Evolutionary conservation across 2,113 vertebrate genomes (phyloP).

Genomic region (Myrmophylax atrothorax): DNA sequence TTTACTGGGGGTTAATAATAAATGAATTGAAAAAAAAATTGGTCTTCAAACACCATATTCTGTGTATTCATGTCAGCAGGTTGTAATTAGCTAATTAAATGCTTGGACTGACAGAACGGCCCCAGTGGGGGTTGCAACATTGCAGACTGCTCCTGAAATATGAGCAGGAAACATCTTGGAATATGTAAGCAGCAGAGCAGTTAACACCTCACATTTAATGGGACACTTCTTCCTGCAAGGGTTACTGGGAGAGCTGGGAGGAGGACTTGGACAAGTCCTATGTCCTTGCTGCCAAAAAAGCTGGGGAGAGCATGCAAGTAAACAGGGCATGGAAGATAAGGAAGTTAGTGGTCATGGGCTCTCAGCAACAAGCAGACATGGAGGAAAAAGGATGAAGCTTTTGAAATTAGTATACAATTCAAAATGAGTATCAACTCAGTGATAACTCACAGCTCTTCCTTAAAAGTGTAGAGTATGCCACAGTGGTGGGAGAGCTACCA

Average conservation of each 20-base stretch:
- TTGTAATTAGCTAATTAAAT: slow-evolving; percentile 80
- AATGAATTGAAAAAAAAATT: slow-evolving; percentile 74
- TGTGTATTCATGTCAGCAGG: slow-evolving; percentile 74
- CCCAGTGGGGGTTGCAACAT: slow-evolving; percentile 57
- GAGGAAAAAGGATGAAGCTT: not conserved
- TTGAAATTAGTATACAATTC: not conserved
- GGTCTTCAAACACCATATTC: slow-evolving; percentile 61
- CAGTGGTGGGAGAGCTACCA: not conserved
- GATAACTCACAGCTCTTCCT: not conserved
- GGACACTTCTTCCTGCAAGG: slow-evolving; percentile 55
- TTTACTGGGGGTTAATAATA: slow-evolving; percentile 73
- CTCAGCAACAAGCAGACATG: not conserved
- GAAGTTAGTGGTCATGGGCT: not conserved
- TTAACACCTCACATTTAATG: slow-evolving; percentile 49
- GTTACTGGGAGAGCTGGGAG: slow-evolving; percentile 50
- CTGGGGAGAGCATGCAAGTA: not conserved
- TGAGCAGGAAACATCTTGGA: slow-evolving; percentile 71
- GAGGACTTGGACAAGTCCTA: not conserved
- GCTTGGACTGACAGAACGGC: slow-evolving; percentile 74
- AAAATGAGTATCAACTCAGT: not conserved
- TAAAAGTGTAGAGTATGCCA: not conserved
- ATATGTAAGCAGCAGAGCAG: slow-evolving; percentile 58
- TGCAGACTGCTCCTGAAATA: slow-evolving; percentile 60
- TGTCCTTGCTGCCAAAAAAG: not conserved
- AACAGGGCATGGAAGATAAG: not conserved